phyloP scores from a whole-genome alignment of 2,113 vertebrate species.

The Poeciliopsis retropinna region DNA sequence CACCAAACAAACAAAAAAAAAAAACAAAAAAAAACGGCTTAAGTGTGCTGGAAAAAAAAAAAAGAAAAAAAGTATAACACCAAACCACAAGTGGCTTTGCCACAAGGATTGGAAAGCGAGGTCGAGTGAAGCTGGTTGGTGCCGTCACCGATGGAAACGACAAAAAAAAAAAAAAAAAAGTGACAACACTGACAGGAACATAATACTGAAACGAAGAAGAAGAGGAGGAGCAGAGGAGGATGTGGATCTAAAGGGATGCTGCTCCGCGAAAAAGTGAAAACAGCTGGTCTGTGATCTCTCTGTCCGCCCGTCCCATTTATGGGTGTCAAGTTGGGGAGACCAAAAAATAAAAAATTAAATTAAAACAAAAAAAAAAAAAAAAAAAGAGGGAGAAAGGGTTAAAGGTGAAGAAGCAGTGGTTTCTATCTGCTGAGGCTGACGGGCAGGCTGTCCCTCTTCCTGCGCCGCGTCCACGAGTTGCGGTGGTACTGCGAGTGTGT shows the following conservation, averaged over 20 bases:
- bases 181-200: constrained; percentile 31
- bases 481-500: constrained; percentile 90
- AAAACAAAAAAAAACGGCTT: constrained; percentile 46
- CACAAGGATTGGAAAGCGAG: constrained; percentile 50
- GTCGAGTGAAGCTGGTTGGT: constrained; percentile 46
- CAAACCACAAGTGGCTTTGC: constrained; percentile 62
- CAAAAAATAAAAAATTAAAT: no score
- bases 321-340: not conserved
- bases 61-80: constrained; percentile 19
- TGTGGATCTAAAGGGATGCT: constrained; percentile 35
- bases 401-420: constrained; percentile 1
- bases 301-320: constrained; percentile 49
- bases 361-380: not conserved
- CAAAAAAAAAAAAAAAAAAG: constrained; percentile 30
- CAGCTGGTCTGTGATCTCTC: constrained; percentile 70
- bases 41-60: constrained; percentile 55
- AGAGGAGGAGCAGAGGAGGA: constrained; percentile 40
- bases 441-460: constrained; percentile 92
- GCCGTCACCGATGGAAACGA: constrained; percentile 1
- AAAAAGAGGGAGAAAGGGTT: constrained; percentile 9
- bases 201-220: constrained; percentile 66
- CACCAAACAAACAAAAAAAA: constrained; percentile 86
- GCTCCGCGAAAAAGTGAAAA: constrained; percentile 20
- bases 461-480: constrained; percentile 87
- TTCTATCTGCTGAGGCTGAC: constrained; percentile 95